Conservation (phyloP, 2,113 vertebrate species). For the Phyllopteryx taeniolatus region DNA sequence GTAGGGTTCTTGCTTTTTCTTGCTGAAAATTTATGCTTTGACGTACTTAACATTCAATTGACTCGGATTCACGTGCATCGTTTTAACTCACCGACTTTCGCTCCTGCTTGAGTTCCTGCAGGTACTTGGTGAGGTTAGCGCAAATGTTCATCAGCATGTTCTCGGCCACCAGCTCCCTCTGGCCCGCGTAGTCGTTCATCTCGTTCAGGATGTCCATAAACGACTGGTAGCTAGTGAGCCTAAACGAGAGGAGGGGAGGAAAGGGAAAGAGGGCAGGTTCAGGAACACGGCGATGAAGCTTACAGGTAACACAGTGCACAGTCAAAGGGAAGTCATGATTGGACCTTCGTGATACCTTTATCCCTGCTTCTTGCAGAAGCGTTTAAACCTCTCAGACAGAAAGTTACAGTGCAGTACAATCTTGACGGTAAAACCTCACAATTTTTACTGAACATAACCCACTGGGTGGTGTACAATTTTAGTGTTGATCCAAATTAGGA, state of each 20-base stretch:
- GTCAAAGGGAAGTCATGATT: slow-evolving; percentile 26
- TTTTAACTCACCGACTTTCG: slow-evolving; percentile 79
- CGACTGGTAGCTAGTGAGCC: slow-evolving; percentile 83
- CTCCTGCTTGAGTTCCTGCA: slow-evolving; percentile 86
- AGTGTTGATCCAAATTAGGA: not conserved
- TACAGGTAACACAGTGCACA: slow-evolving; percentile 28
- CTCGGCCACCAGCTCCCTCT: slow-evolving; percentile 86
- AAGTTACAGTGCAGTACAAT: not conserved
- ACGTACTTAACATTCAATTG: not conserved
- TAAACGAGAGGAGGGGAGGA: slow-evolving; percentile 38
- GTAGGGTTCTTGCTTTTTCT: too few species aligned
- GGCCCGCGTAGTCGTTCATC: slow-evolving; percentile 86
- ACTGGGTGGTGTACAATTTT: not conserved
- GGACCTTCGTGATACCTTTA: slow-evolving; percentile 40
- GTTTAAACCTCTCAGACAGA: slow-evolving; percentile 28
- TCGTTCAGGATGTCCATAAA: slow-evolving; percentile 85
- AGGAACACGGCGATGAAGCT: slow-evolving; percentile 20
- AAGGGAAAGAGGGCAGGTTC: slow-evolving; percentile 45
- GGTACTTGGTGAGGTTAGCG: slow-evolving; percentile 83
- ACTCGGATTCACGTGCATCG: not conserved
- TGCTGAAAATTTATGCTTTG: not conserved
- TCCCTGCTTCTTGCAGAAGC: slow-evolving; percentile 41
- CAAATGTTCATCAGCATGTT: slow-evolving; percentile 83
- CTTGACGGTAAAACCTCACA: not conserved
- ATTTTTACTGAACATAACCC: not conserved